These are phyloP conservation scores for Pyralis farinalis DNA, from an alignment of 2,888 invertebrate species.

Conservation along the genomic window DNA sequence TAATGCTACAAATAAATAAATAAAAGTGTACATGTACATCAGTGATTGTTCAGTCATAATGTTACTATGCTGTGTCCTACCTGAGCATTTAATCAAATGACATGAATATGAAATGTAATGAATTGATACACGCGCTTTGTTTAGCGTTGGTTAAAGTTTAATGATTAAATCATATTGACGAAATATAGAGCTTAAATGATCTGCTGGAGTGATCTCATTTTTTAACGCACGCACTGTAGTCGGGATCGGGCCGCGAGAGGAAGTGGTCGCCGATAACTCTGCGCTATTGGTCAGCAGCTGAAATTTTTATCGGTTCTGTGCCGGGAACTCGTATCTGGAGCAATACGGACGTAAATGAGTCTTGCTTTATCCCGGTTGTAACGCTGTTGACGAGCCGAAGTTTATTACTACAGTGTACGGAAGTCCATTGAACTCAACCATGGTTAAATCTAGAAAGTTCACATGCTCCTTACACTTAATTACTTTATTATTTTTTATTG, in stretches of 20 bases:
- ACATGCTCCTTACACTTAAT: constrained; percentile 25
- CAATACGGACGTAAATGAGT: constrained; percentile 40
- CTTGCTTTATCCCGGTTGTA: constrained; percentile 40
- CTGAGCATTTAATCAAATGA: no score
- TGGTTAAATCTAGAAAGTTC: constrained; percentile 40
- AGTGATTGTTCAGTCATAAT: no score
- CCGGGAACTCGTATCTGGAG: constrained; percentile 47
- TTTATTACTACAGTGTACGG: constrained; percentile 32
- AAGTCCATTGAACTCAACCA: constrained; percentile 45
- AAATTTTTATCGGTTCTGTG: constrained; percentile 60
- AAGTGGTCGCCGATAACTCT: constrained; percentile 17
- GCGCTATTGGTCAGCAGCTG: constrained; percentile 21
- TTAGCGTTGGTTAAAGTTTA: no score
- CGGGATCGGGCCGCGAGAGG: constrained; percentile 23
- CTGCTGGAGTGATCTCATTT: constrained; percentile 32
- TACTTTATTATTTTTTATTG: constrained; percentile 28
- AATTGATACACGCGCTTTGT: no score
- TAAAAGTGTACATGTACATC: no score
- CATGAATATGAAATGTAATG: no score
- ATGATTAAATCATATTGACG: no score
- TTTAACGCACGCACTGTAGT: constrained; percentile 12
- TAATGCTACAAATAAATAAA: no score
- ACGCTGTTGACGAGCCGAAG: constrained; percentile 42
- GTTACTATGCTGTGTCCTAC: no score
- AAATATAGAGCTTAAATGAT: no score